Conservation (phyloP, 92 coral and sea anemone genomes). For the Porites divaricata region DNA sequence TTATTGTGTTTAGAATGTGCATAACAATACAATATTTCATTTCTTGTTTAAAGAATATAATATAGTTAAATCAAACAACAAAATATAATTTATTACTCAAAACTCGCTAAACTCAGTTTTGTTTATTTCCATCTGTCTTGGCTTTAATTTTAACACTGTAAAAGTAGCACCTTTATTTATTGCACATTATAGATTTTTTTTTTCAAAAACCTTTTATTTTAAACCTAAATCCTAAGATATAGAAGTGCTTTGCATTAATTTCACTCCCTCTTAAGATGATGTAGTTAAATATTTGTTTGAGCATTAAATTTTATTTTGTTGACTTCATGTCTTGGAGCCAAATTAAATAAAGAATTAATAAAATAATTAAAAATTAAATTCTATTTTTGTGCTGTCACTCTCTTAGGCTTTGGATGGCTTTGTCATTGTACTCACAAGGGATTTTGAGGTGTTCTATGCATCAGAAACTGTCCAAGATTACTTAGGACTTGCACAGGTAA, state of each 20-base stretch:
- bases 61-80: neutral
- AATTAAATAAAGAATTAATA: no score
- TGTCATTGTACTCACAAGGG: constrained; percentile 95
- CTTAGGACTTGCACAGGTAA: constrained; percentile 97
- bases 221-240: no score
- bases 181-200: neutral
- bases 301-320: neutral
- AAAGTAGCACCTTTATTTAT: neutral
- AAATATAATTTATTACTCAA: neutral
- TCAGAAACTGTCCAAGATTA: constrained; percentile 96
- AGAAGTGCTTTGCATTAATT: no score
- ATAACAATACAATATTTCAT: neutral
- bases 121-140: neutral
- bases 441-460: constrained; percentile 93
- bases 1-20: neutral
- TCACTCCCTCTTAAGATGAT: no score
- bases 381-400: neutral
- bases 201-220: no score
- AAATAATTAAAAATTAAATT: no score
- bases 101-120: neutral
- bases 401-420: constrained; percentile 98
- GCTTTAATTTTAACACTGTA: neutral
- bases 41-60: neutral
- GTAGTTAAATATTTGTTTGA: neutral
- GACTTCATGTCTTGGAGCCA: neutral